Base-by-base conservation (phyloP, 2,888 invertebrate species). In the Melieria picta region DNA sequence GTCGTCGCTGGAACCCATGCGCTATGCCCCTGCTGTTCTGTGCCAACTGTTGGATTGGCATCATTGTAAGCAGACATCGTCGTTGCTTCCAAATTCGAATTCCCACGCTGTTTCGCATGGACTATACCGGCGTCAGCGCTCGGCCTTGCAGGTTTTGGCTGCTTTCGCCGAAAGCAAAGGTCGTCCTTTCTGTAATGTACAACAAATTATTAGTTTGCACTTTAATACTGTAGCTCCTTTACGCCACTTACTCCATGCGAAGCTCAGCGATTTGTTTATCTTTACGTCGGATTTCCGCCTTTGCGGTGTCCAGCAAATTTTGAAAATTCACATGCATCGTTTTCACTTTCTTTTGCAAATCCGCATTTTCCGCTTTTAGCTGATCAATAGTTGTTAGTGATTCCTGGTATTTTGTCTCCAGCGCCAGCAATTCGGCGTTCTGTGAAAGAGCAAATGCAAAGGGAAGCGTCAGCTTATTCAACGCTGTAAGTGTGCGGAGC, bases 231-330 rank as follows among this genome's bases (percentile, higher is more conserved):
- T 43, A 47, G 11, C 0, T 50, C 43, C 43, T 10, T 30, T 2
- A 30, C 16, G 16, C 5, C 5, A 78, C 84, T 79, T 79, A 86
- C 86, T 86, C 85, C 69, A 79, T 84, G 5, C 83, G 80, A 43
- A 85, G 73, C 68, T 81, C 76, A 1, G 75, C 72, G 47, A 86
- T 84, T 73, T 80, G 75, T 4, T 75, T 72, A 71, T 85, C 83
- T 65, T 85, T 85, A 1, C 86, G 80, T 66, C 80, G 83, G 6
- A 86, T 77, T 74, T 86, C 86, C 2, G 80, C 74, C 13, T 81
- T 82, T 0, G 86, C 85, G 0, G 86, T 86, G 13, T 83, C 80
- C 4, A 86, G 73, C 7, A 86, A 76, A 74, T 80, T 85, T 67
- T 83, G 83, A 11, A 85, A 82, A 72, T 83, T 85, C 0, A 79